Conservation (phyloP, 2,888 invertebrate species). For the Eutolmus rufibarbis region DNA sequence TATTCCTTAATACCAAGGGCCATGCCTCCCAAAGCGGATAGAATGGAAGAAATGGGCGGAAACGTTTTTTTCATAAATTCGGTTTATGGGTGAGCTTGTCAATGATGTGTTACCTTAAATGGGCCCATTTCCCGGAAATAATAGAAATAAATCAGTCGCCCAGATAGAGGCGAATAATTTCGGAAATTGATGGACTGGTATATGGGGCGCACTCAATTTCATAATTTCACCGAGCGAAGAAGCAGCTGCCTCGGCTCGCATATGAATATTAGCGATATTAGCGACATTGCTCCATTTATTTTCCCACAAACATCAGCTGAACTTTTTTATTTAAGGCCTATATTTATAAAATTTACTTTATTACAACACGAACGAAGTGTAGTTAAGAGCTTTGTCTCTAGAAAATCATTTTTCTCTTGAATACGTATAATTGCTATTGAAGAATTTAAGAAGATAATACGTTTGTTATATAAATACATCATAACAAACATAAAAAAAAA, state of each 20-base stretch:
- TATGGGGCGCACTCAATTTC: neutral
- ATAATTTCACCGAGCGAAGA: neutral
- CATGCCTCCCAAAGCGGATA: neutral
- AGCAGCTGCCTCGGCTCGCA: neutral
- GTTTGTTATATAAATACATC: no score
- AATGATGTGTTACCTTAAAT: neutral
- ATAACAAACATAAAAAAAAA: no score
- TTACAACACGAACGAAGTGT: neutral
- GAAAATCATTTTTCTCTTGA: neutral
- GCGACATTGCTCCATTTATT: neutral
- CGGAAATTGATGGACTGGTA: neutral
- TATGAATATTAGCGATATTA: neutral
- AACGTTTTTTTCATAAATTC: neutral
- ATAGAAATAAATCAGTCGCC: neutral
- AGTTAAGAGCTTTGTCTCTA: neutral
- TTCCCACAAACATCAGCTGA: neutral
- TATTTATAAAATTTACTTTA: neutral
- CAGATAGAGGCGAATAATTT: neutral
- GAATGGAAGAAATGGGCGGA: neutral
- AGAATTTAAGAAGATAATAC: no score
- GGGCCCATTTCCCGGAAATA: neutral
- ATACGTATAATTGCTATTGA: neutral
- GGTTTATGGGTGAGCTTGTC: neutral
- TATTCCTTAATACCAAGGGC: neutral
- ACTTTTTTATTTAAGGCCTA: neutral